Evolutionary conservation across 2,797 vertebrate genomes (phyloP).

Genomic region (Karalla daura): DNA sequence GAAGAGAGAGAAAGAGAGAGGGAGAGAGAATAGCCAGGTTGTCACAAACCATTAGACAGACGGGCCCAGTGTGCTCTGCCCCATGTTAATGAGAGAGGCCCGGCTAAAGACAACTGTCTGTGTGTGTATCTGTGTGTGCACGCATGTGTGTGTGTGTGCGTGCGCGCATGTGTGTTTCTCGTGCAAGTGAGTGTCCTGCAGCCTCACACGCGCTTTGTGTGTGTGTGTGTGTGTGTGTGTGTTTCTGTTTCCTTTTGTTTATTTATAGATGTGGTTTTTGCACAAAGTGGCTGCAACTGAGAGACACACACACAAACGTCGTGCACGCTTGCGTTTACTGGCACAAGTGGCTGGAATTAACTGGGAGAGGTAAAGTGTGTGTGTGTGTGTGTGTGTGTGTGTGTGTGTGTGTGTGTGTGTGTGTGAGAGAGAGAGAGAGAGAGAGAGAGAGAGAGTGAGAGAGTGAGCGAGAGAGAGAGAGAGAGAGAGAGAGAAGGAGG

Average conservation of each 20-base stretch:
- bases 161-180: neutral
- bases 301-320: constrained; percentile 32
- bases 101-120: constrained; percentile 27
- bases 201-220: neutral
- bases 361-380: constrained; percentile 22
- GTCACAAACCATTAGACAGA: constrained; percentile 84
- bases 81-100: constrained; percentile 77
- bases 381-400: constrained; percentile 25
- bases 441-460: neutral
- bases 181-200: neutral
- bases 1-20: neutral
- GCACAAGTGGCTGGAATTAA: constrained; percentile 22
- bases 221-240: constrained; percentile 9
- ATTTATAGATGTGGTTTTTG: constrained; percentile 33
- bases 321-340: constrained; percentile 29
- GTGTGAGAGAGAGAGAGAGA: constrained; percentile 4
- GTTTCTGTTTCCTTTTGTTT: constrained; percentile 4
- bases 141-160: too few relatives aligned
- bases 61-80: constrained; percentile 66
- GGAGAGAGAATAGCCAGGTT: constrained; percentile 68
- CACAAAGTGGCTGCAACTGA: constrained; percentile 30
- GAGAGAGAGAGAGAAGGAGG: neutral
- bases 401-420: constrained; percentile 15
- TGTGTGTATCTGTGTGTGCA: neutral
- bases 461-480: neutral